A percentile compares a stretch with the other conserved stretches of the same genome.
These are phyloP conservation scores for Psophia crepitans DNA, from an alignment of 2,113 vertebrate genomes.

Conservation along the genomic window DNA sequence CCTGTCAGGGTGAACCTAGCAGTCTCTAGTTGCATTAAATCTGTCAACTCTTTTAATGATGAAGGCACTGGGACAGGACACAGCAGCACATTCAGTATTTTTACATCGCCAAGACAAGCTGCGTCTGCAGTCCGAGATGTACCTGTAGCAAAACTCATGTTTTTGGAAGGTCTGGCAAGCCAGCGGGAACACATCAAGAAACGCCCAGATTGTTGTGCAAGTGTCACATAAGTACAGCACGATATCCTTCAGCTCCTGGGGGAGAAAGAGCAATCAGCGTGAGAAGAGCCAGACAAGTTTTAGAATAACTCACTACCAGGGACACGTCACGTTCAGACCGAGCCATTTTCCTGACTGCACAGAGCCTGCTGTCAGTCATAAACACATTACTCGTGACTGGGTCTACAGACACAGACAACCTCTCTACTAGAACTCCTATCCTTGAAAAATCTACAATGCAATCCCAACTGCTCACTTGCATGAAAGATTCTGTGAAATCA, in stretches of 20 bases:
- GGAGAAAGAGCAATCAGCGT: background rate
- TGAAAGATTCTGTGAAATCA: background rate
- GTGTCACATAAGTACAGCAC: constrained; percentile 91
- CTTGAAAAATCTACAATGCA: background rate
- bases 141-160: constrained; percentile 90
- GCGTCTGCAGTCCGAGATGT: background rate
- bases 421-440: background rate
- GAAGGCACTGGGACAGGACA: background rate
- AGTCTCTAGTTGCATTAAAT: background rate
- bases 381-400: background rate
- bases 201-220: constrained; percentile 89
- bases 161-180: constrained; percentile 89
- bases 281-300: background rate
- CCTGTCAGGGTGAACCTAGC: background rate
- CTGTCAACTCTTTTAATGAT: background rate
- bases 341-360: background rate
- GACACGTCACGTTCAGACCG: background rate
- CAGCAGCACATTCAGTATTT: background rate
- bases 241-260: constrained; percentile 87
- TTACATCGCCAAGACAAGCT: background rate
- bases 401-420: background rate
- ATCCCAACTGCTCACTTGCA: background rate
- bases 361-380: background rate
- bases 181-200: constrained; percentile 89
- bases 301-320: background rate